Evolutionary conservation across 2,797 vertebrate genomes (phyloP), one percentile per base, ranked within the genome.

Genomic region (Capromys pilorides): DNA sequence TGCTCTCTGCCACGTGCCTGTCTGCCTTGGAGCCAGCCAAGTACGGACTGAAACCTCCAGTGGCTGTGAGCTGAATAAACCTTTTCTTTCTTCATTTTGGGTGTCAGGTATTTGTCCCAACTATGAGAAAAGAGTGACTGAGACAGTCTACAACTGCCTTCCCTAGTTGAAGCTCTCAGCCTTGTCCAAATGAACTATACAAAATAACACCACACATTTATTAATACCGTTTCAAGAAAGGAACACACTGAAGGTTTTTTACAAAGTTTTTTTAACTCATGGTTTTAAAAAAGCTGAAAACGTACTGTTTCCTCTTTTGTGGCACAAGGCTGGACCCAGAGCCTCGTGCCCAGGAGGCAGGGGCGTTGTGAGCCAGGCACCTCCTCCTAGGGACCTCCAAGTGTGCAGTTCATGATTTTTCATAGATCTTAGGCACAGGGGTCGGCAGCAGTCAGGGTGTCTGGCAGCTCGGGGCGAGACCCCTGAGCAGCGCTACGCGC

Each of bases 161-260:
- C 41, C 28, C 73, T 21, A 88, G 1, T 18, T 86, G 85, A 88
- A 82, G 28, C 26, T 90, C 36, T 88, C 75, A 93, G 64, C 24
- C 21, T 31, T 95, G 12, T 81, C 39, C n/a, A 57, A 5, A 18
- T 62, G 66, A 69, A 59, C 10, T 31, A 33, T 8, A 86, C 28
- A 83, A 87, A 75, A 75, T 64, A 88, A 77, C 73, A 71, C 82
- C 45, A 79, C 3, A 39, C 75, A 75, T 22, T 61, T 11, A 86
- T 36, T 84, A 92, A 71, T 73, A 91, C 88, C 41, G 59, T 82
- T 94, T 92, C n/a, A 93, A 87, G 45, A 94, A 61, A 73, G 19
- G 18, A 94, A 71, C 51, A 64, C 73, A 84, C 24, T 12, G 12
- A 86, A 87, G 16, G 22, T 18, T 80, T 51, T 61, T 88, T 86